Percentiles rank a stretch among this genome's conserved stretches.
Conservation (phyloP, 2,888 invertebrate genomes). For the Apamea monoglypha region DNA sequence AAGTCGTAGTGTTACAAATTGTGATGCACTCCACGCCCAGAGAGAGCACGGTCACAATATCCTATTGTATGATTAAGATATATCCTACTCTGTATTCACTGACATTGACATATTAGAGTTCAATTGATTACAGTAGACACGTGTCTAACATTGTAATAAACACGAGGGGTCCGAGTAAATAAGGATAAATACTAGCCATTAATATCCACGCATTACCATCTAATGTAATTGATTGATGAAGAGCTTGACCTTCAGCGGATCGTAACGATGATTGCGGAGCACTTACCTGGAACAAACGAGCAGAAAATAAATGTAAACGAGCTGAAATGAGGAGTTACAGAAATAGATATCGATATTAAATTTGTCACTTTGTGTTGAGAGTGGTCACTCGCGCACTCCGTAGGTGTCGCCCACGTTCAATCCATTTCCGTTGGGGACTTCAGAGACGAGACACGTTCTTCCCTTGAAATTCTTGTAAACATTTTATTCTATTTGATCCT, state of each 20-base stretch:
- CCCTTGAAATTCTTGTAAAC: constrained; percentile 70
- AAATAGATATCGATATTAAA: constrained; percentile 83
- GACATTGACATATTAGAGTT: constrained; percentile 60
- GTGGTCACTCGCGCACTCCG: constrained; percentile 81
- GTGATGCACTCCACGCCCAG: constrained; percentile 66
- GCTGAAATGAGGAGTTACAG: constrained; percentile 70
- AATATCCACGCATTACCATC: constrained; percentile 46
- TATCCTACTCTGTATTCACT: constrained; percentile 65
- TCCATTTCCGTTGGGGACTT: constrained; percentile 83
- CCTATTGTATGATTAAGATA: constrained; percentile 53
- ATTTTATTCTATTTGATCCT: constrained; percentile 68
- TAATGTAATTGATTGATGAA: constrained; percentile 64
- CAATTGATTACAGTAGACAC: constrained; percentile 60
- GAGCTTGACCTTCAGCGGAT: constrained; percentile 68
- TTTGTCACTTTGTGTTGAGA: constrained; percentile 80
- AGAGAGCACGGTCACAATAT: constrained; percentile 60
- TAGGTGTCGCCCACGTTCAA: constrained; percentile 86
- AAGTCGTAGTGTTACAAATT: constrained; percentile 80
- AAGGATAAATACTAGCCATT: constrained; percentile 44
- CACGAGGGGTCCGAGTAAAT: constrained; percentile 48
- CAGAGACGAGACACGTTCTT: constrained; percentile 77
- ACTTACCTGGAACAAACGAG: constrained; percentile 80
- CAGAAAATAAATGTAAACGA: constrained; percentile 71
- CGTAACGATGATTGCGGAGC: constrained; percentile 64
- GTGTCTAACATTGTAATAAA: constrained; percentile 64